Percentiles rank a stretch among this genome's conserved stretches.
Conservation (phyloP, 2,113 vertebrate genomes). For the Sprattus sprattus region DNA sequence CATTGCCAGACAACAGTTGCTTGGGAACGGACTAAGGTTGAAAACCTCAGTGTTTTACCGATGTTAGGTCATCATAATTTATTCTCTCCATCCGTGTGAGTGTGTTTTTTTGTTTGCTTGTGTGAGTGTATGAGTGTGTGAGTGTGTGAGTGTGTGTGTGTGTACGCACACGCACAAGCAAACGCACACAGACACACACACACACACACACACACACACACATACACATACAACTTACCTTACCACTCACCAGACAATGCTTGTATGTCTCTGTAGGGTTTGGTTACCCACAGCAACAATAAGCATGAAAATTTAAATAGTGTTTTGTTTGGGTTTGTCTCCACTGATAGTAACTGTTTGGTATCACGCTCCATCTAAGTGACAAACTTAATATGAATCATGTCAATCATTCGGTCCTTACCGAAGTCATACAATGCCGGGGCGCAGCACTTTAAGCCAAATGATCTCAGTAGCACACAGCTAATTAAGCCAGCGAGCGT, state of each 20-base stretch:
- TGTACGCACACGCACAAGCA: not conserved
- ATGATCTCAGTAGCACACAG: not conserved
- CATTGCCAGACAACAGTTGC: not conserved
- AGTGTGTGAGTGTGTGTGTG: too few species aligned
- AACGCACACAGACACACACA: slow-evolving; percentile 21
- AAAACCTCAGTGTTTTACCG: not conserved
- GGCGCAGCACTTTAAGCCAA: not conserved
- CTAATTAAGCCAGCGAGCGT: not conserved
- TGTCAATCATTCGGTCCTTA: not conserved
- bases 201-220: slow-evolving; percentile 23
- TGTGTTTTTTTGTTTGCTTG: too few species aligned
- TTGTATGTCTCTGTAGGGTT: slow-evolving; percentile 33
- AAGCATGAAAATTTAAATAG: slow-evolving; percentile 28
- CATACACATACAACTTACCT: slow-evolving; percentile 4
- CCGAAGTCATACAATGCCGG: not conserved
- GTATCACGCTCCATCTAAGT: not conserved
- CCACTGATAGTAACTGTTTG: not conserved
- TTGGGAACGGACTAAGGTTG: not conserved
- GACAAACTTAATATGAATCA: not conserved
- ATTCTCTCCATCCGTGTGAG: too few species aligned
- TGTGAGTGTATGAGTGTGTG: too few species aligned
- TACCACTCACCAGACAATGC: slow-evolving; percentile 29
- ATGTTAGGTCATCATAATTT: not conserved
- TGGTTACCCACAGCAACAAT: slow-evolving; percentile 33
- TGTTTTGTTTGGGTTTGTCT: slow-evolving; percentile 30